These are phyloP conservation scores for Pyrochroa serraticornis DNA, from an alignment of 2,888 invertebrate species.

Conservation along the genomic window DNA sequence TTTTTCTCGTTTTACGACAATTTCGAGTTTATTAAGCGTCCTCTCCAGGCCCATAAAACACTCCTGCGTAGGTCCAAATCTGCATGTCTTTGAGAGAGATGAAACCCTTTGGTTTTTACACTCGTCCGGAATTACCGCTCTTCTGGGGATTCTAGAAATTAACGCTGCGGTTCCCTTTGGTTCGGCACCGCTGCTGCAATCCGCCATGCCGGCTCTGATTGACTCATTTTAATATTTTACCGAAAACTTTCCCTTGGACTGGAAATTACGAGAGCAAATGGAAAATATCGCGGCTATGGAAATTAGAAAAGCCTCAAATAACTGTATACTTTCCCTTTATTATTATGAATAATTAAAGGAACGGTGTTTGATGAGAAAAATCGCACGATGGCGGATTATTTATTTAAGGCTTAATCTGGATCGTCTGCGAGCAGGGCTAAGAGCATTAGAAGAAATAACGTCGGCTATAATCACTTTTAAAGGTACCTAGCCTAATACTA, in stretches of 20 bases:
- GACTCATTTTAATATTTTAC: conserved; percentile 29
- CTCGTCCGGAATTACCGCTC: conserved; percentile 45
- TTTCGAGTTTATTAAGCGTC: too few relatives aligned
- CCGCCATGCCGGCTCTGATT: conserved; percentile 23
- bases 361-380: too few relatives aligned
- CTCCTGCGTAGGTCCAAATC: conserved; percentile 33
- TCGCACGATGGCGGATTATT: too few relatives aligned
- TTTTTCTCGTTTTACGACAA: too few relatives aligned
- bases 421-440: too few relatives aligned
- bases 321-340: neutral
- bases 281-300: conserved; percentile 16
- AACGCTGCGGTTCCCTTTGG: conserved; percentile 25
- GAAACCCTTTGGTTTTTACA: conserved; percentile 49
- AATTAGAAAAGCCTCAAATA: conserved; percentile 1
- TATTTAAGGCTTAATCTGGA: too few relatives aligned
- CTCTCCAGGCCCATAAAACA: neutral
- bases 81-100: conserved; percentile 49
- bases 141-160: conserved; percentile 40
- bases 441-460: conserved; percentile 39
- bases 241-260: conserved; percentile 17
- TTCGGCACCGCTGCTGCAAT: conserved; percentile 16
- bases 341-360: conserved; percentile 15
- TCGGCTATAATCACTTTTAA: conserved; percentile 40
- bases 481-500: conserved; percentile 37
- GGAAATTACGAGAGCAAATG: conserved; percentile 17